Evolutionary conservation across 2,113 vertebrate species (phyloP), one percentile per base, ranked within the genome.

Genomic region (Empidonax traillii): DNA sequence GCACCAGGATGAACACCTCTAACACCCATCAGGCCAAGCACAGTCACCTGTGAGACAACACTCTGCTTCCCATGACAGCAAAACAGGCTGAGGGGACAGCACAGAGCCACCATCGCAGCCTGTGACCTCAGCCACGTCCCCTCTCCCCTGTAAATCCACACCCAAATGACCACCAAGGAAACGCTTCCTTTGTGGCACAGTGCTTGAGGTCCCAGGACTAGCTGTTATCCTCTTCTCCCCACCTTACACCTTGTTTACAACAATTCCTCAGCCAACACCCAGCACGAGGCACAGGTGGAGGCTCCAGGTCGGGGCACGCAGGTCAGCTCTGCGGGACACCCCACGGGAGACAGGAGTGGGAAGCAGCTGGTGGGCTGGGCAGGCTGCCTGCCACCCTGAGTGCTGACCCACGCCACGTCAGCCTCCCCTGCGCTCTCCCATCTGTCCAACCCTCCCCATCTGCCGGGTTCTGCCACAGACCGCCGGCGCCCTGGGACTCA

Each of bases 21-120:
- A 65, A 44, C 0, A 0, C 6, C 30, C 0, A 0, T 13, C 49
- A 69, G 75, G n/a, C 22, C 44, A 67, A 35, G 37, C 0, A 1
- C 24, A 7, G 35, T 4, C 65, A 52, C 31, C 55, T 92, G 24
- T 0, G 53, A 66, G 37, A 49, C 49, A 19, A 18, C 3, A 5
- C 3, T 25, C 5, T 5, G 35, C 73, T 30, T 63, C 47, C 51
- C 30, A 35, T 0, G 7, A 24, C 25, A 15, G 21, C 72, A 53
- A 41, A 25, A 51, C 27, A 41, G 41, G 33, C 41, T 28, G 20
- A 58, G 22, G 35, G 53, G 49, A 82, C 59, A 89, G 61, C 61
- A 52, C 27, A 24, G 15, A 35, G 89, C 27, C 49, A 59, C 51
- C 44, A 9, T 1, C 28, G 14, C 1, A 2, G 35, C 37, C 33